Conservation (phyloP, 2,113 vertebrate genomes). For the Eulacestoma nigropectus region DNA sequence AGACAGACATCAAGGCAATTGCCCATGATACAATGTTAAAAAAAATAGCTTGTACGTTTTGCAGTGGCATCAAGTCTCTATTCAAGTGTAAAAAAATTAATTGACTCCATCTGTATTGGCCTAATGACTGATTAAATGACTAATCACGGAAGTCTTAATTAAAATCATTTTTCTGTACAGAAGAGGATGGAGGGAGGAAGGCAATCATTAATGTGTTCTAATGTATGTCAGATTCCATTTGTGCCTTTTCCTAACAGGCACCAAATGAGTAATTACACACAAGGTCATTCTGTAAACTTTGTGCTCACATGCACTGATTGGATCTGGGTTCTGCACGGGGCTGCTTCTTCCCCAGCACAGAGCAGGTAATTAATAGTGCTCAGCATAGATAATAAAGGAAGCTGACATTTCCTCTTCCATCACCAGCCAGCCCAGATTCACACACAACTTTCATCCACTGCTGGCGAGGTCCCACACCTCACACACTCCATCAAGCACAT, state of each 20-base stretch:
- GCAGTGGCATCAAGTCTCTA: slow-evolving; percentile 58
- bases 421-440: neutral
- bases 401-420: neutral
- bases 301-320: neutral
- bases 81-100: slow-evolving; percentile 70
- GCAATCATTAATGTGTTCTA: slow-evolving; percentile 51
- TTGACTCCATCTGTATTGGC: slow-evolving; percentile 73
- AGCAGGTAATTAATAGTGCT: slow-evolving; percentile 11
- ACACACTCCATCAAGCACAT: neutral
- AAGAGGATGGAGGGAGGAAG: slow-evolving; percentile 57
- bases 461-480: neutral
- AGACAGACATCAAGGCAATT: neutral
- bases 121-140: slow-evolving; percentile 77
- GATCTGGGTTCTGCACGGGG: neutral
- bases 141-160: slow-evolving; percentile 76
- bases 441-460: neutral
- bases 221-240: slow-evolving; percentile 43
- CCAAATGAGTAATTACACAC: slow-evolving; percentile 49
- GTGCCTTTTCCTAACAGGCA: slow-evolving; percentile 52
- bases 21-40: neutral
- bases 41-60: slow-evolving; percentile 10
- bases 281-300: slow-evolving; percentile 49
- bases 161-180: slow-evolving; percentile 67
- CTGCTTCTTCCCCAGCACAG: slow-evolving; percentile 1
- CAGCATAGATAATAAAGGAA: slow-evolving; percentile 3